A percentile compares a stretch with the other conserved stretches of the same genome.
These are phyloP conservation scores for Drosophila pseudotalamancana DNA, from an alignment of 2,888 invertebrate species.

Conservation along the genomic window DNA sequence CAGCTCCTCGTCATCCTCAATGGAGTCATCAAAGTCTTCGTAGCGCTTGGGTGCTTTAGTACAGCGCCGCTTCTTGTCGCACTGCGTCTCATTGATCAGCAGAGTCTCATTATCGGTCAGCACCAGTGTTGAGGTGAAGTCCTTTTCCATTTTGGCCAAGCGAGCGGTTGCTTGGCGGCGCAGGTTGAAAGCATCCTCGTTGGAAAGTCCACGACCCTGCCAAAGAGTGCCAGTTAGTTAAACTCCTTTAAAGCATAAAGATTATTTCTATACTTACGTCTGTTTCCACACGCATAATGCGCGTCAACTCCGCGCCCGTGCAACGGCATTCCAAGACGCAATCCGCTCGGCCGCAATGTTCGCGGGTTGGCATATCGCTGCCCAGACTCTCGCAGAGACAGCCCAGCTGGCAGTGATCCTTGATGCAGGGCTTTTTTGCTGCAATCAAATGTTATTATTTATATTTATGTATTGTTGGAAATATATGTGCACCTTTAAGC, in stretches of 20 bases:
- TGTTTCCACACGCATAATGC: conserved; percentile 81
- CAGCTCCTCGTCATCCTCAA: conserved; percentile 69
- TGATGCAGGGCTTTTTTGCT: conserved; percentile 84
- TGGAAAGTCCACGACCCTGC: conserved; percentile 80
- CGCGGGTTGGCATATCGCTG: conserved; percentile 84
- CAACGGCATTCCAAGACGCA: conserved; percentile 85
- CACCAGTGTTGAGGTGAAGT: conserved; percentile 90
- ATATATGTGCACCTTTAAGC: too few relatives aligned
- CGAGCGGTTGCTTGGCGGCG: conserved; percentile 84
- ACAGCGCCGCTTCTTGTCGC: conserved; percentile 85
- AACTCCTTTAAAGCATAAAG: too few relatives aligned
- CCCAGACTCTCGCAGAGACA: conserved; percentile 88
- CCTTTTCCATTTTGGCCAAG: conserved; percentile 89
- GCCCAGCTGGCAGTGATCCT: conserved; percentile 87
- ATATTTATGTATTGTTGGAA: too few relatives aligned
- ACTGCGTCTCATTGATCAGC: conserved; percentile 86
- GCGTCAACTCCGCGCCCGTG: conserved; percentile 68
- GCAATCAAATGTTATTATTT: not conserved
- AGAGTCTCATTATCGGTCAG: conserved; percentile 88
- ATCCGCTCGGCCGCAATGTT: conserved; percentile 87
- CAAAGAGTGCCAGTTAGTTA: too few relatives aligned
- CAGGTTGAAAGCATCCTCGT: conserved; percentile 83
- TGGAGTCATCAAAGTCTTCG: conserved; percentile 84
- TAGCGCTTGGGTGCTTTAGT: conserved; percentile 87
- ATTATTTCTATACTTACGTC: conserved; percentile 65